Evolutionary conservation across 2,888 invertebrate genomes (phyloP), one percentile per base, ranked within the genome.

Genomic region (Sericinus montela): DNA sequence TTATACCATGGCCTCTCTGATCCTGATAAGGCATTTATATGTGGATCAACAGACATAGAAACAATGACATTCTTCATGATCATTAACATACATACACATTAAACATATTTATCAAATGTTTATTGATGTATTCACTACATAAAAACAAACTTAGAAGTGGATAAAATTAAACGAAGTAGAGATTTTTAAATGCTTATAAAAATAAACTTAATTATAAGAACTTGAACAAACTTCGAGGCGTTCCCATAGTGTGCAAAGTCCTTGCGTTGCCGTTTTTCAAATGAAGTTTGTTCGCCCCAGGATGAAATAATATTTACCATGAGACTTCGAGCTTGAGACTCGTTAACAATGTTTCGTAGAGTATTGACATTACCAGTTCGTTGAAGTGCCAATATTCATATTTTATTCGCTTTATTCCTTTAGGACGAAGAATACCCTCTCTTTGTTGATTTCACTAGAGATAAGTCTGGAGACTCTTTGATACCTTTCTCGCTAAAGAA

Each of bases 301-400:
- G 42, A 32, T 19, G 42, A 32, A 42, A 42, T 48, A 48, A 48
- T 48, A 48, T 48, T 48, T 48, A 42, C 42, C 36, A 37, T 37
- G 11, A 19, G 34, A 23, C 13, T 7, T 37, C 13, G 32, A 23
- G 25, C 42, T 37, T 35, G 36, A 11, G 42, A 48, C 36, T 42
- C 48, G 48, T 42, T 48, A 32, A 32, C 36, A 37, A 48, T 48
- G 42, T 37, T 32, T 42, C 42, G 15, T 13, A 29, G 36, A 15
- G 36, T 35, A 37, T 42, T 48, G 30, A 37, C 42, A n/a, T 29
- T 19, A 42, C 10, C 37, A 37, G 15, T 40, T 40, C 7, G 14
- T 30, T 42, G 29, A 42, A 42, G 37, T 34, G 29, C 23, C 14
- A 35, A 11, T 13, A 35, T 35, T 46, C 10, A 28, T 46, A 46